Evolutionary conservation across 2,888 invertebrate genomes (phyloP), one percentile per base, ranked within the genome.

Genomic region (Neocrepidodera transversa): DNA sequence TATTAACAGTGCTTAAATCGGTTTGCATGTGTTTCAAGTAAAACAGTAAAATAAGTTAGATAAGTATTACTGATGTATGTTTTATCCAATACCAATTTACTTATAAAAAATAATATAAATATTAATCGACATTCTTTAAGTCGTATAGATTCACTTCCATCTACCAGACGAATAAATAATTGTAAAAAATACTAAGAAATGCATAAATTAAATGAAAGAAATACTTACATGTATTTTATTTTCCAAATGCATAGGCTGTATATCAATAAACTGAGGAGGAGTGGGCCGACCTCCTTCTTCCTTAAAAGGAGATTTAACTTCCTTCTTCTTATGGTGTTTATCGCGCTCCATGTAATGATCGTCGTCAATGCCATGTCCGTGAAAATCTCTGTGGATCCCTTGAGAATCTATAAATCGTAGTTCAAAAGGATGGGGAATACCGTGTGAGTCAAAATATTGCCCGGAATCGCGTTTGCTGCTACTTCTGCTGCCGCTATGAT

Each of bases 321-420:
- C 67, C 38, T 58, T 63, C 1, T 61, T 68, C 42, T 59, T 63
- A 13, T 64, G 53, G 17, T 65, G 59, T 7, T 64, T 63, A 11
- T 67, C 65, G 23, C 67, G 61, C 4, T 71, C 68, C 4, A 58
- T 11, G 5, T 59, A 54, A 32, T 67, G 64, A 55, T 66, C 53
- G 0, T 63, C 59, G 5, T 77, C 75, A 4, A 75, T 68, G 8
- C 68, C 78, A 60, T 78, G 76, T 2, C 78, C 79, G 60, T 78
- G 78, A 40, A 70, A 76, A 64, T 80, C 78, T 49, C 79, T 73
- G 51, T 73, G 52, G 14, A 65, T 65, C 13, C 79, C 79, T 62
- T 80, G 80, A 7, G 78, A 74, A 67, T 80, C 80, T 26, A 79
- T 74, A 62, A 79, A 79, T 62, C 77, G 78, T 62, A 79, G 59